Percentiles rank a stretch among this genome's conserved stretches.
phyloP scores from a whole-genome alignment of 2,888 invertebrate genomes.

The Caenorhabditis angaria region DNA sequence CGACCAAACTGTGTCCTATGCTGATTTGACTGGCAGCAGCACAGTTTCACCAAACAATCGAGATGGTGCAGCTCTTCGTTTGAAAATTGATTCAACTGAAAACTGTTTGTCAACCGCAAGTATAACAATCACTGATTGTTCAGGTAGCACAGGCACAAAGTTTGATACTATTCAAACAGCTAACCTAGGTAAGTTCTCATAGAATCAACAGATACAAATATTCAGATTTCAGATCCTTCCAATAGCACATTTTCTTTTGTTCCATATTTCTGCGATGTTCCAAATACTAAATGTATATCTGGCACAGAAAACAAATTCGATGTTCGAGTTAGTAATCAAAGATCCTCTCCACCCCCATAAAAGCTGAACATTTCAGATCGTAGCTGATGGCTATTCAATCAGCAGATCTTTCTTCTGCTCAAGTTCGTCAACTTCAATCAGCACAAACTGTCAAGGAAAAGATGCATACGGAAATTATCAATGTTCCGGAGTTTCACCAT shows the following conservation, averaged over 20 bases:
- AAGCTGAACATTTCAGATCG: not conserved
- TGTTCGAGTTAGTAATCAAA: not conserved
- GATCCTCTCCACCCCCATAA: not conserved
- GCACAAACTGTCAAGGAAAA: not conserved
- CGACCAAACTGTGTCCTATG: not conserved
- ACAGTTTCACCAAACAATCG: not conserved
- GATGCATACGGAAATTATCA: constrained; percentile 10
- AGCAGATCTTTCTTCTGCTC: not conserved
- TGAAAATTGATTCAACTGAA: not conserved
- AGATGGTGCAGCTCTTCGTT: not conserved
- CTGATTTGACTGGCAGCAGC: not conserved
- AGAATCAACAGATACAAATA: no score
- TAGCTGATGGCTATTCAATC: not conserved
- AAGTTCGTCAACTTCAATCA: not conserved
- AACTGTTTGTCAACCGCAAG: not conserved
- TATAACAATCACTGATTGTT: not conserved
- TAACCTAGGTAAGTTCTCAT: not conserved
- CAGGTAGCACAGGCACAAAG: not conserved
- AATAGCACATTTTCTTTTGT: not conserved
- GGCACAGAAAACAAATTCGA: constrained; percentile 8
- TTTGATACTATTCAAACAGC: constrained; percentile 4
- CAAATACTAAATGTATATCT: not conserved
- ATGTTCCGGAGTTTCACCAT: constrained; percentile 9
- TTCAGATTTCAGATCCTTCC: not conserved
- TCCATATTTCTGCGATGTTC: constrained; percentile 11